A percentile compares a stretch with the other conserved stretches of the same genome.
These are phyloP conservation scores for Melospiza melodia DNA, from an alignment of 2,113 vertebrate species.

Conservation along the genomic window DNA sequence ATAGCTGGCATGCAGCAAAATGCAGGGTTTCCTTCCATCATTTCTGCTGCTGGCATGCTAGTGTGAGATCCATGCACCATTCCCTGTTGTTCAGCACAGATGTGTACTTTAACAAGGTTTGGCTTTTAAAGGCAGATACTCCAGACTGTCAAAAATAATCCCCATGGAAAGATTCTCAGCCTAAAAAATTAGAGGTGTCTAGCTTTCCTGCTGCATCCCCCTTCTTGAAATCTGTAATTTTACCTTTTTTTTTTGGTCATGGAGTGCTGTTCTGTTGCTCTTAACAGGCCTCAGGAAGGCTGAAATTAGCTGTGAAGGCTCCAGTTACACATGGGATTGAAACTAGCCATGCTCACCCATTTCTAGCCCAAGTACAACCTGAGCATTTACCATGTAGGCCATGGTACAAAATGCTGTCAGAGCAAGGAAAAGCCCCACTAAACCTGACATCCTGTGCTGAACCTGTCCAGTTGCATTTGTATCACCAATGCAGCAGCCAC, in stretches of 20 bases:
- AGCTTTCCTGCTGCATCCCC: background rate
- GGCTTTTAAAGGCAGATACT: background rate
- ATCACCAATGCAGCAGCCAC: background rate
- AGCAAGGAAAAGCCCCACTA: background rate
- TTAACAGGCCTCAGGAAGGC: background rate
- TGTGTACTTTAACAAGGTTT: background rate
- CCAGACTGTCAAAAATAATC: background rate
- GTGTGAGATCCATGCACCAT: background rate
- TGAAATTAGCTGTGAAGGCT: background rate
- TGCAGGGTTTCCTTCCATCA: background rate
- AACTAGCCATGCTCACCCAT: background rate
- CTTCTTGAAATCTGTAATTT: background rate
- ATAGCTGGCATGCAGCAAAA: background rate
- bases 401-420: background rate
- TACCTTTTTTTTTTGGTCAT: background rate
- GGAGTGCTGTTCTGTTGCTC: background rate
- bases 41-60: background rate
- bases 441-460: background rate
- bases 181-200: background rate
- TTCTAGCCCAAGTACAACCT: background rate
- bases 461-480: slow-evolving; percentile 22
- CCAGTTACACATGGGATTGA: background rate
- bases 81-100: background rate
- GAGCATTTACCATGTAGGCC: background rate
- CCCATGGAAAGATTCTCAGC: background rate